Conservation (phyloP, 2,113 vertebrate genomes). For the Rallus limicola region DNA sequence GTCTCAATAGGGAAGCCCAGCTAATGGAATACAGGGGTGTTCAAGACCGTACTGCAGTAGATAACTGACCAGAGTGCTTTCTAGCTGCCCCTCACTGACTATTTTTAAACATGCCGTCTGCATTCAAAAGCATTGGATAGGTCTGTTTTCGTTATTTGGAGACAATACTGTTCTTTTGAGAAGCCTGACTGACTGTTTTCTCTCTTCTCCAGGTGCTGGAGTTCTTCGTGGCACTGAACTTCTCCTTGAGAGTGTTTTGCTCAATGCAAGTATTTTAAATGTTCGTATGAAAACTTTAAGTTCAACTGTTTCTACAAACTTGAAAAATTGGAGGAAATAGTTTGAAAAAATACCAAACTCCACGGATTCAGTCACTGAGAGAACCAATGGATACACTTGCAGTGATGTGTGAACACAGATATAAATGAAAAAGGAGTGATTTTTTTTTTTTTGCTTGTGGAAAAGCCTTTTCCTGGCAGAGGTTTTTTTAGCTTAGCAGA, state of each 20-base stretch:
- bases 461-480: not conserved
- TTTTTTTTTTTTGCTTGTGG: not conserved
- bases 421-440: not conserved
- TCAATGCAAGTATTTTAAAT: slow-evolving; percentile 24
- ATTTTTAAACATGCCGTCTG: not conserved
- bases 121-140: not conserved
- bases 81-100: not conserved
- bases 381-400: not conserved
- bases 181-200: not conserved
- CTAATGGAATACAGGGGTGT: not conserved
- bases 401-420: not conserved
- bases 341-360: not conserved
- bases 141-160: not conserved
- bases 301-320: slow-evolving; percentile 39
- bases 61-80: not conserved
- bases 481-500: not conserved
- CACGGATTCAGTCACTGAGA: not conserved
- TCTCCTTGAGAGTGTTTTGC: not conserved
- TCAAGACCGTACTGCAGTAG: not conserved
- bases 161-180: not conserved
- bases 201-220: slow-evolving; percentile 43
- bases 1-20: not conserved
- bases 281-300: slow-evolving; percentile 5
- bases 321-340: slow-evolving; percentile 17
- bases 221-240: slow-evolving; percentile 33